Evolutionary conservation across 2,888 invertebrate genomes (phyloP).

Genomic region (Theretra japonica): DNA sequence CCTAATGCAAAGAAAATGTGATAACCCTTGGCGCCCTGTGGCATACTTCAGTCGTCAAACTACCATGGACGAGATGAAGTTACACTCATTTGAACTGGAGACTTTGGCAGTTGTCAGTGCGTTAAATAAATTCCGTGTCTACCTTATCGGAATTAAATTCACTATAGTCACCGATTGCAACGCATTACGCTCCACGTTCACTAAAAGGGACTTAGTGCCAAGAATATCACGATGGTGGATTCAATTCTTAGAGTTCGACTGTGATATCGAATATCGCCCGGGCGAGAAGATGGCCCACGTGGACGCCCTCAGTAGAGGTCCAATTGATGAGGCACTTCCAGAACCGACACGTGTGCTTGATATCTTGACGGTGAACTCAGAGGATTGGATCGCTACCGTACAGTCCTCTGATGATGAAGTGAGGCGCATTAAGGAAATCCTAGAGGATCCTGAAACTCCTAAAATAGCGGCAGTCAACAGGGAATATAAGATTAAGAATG

Average conservation of each 20-base stretch:
- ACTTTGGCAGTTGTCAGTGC: neutral
- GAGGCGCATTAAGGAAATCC: neutral
- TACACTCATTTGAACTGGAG: conserved; percentile 1
- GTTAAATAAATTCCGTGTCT: neutral
- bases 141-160: neutral
- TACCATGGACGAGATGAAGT: neutral
- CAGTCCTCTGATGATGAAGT: neutral
- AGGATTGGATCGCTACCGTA: neutral
- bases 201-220: neutral
- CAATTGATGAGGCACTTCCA: neutral
- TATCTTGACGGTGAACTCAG: neutral
- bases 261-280: neutral
- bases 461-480: neutral
- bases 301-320: neutral
- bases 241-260: neutral
- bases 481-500: conserved; percentile 1
- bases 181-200: neutral
- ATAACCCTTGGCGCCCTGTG: neutral
- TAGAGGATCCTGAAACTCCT: neutral
- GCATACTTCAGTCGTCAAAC: conserved; percentile 2
- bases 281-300: neutral
- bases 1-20: neutral
- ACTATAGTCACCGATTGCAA: neutral
- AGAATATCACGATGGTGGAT: neutral
- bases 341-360: neutral